These are phyloP conservation scores for Anolis sagrei DNA, from an alignment of 2,113 vertebrate species.

Conservation along the genomic window DNA sequence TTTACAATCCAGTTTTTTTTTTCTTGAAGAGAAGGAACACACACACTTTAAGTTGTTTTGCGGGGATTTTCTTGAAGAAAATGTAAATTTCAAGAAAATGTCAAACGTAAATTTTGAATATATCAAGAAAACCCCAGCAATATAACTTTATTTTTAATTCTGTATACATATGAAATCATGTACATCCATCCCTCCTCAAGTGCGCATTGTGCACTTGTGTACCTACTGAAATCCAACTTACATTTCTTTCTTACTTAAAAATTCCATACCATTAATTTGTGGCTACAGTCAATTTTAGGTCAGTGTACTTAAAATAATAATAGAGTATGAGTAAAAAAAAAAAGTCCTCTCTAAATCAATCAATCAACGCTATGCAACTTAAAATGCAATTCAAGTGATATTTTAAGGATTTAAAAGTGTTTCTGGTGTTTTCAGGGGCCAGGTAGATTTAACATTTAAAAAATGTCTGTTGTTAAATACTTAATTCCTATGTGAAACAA, in stretches of 20 bases:
- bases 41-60: too few species aligned
- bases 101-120: neutral
- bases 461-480: neutral
- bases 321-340: neutral
- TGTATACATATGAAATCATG: neutral
- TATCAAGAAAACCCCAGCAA: neutral
- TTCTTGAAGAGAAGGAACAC: too few species aligned
- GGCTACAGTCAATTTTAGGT: neutral
- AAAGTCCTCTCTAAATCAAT: neutral
- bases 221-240: neutral
- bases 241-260: neutral
- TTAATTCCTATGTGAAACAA: neutral
- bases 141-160: neutral
- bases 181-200: neutral
- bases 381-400: neutral
- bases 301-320: neutral
- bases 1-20: too few species aligned
- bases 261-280: neutral
- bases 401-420: constrained; percentile 38
- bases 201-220: constrained; percentile 36
- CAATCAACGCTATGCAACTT: neutral
- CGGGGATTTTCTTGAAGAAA: too few species aligned
- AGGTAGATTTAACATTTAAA: neutral
- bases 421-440: neutral
- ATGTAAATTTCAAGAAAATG: too few species aligned